A percentile compares a stretch with the other conserved stretches of the same genome.
These are phyloP conservation scores for Echeneis naucrates DNA, from an alignment of 2,797 vertebrate genomes.

Conservation along the genomic window DNA sequence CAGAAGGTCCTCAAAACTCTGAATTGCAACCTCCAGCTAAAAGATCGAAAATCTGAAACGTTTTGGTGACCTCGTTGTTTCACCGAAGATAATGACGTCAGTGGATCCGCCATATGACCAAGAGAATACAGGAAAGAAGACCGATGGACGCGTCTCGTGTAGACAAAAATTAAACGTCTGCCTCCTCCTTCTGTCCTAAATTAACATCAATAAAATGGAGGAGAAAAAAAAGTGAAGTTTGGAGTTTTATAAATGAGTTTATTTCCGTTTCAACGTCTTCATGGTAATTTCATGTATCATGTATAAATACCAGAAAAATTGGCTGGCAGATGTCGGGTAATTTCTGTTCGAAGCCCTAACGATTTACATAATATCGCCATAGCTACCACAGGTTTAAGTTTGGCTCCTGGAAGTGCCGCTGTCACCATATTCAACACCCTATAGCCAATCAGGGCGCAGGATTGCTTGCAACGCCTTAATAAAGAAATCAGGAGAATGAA, in stretches of 20 bases:
- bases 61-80: neutral
- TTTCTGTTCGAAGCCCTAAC: neutral
- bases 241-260: neutral
- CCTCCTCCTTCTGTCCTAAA: too few relatives aligned
- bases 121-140: neutral
- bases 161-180: neutral
- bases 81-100: neutral
- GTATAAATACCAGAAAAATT: conserved; percentile 6
- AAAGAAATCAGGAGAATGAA: neutral
- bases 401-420: neutral
- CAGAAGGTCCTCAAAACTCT: conserved; percentile 13
- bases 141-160: neutral
- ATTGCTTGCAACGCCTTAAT: neutral
- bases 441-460: conserved; percentile 27
- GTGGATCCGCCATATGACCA: neutral
- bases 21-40: conserved; percentile 85
- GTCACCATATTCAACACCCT: neutral
- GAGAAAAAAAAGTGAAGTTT: neutral
- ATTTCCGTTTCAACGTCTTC: conserved; percentile 40
- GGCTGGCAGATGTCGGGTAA: neutral
- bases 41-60: conserved; percentile 74
- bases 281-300: conserved; percentile 32
- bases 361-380: too few relatives aligned
- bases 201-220: neutral
- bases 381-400: neutral